Evolutionary conservation across 2,797 vertebrate genomes (phyloP).

Genomic region (Neoniphon sammara): DNA sequence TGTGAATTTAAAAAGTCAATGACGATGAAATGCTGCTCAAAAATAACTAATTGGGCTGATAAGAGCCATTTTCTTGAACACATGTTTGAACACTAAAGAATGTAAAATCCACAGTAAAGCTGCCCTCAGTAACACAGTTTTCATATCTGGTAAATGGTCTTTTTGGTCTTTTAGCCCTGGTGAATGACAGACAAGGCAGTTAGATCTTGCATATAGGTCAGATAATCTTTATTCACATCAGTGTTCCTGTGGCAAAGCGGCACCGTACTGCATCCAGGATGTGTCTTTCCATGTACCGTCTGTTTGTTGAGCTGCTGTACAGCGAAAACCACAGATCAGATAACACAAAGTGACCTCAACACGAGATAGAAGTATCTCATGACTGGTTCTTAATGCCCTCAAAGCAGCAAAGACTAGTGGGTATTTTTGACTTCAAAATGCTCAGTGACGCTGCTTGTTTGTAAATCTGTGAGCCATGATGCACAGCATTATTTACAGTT

Average conservation of each 20-base stretch:
- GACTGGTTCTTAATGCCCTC: constrained; percentile 57
- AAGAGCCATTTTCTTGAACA: too few relatives aligned
- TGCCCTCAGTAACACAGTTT: background rate
- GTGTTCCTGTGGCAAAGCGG: background rate
- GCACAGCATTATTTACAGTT: constrained; percentile 28
- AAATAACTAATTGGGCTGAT: too few relatives aligned
- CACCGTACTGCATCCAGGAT: background rate
- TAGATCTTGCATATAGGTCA: background rate
- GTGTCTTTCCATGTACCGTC: constrained; percentile 6
- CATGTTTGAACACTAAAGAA: too few relatives aligned
- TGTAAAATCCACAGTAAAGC: background rate
- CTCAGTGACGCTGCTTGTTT: constrained; percentile 35
- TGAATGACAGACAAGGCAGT: background rate
- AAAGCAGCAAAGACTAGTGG: constrained; percentile 44
- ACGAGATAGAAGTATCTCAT: constrained; percentile 56
- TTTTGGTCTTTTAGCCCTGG: background rate
- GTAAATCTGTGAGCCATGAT: constrained; percentile 39
- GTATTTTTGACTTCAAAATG: constrained; percentile 63
- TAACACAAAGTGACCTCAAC: constrained; percentile 43
- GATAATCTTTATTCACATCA: background rate
- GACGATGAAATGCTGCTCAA: too few relatives aligned
- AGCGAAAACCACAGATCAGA: constrained; percentile 21
- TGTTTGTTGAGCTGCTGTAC: constrained; percentile 23
- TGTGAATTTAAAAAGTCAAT: too few relatives aligned
- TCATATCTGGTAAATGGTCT: background rate